A percentile compares a stretch with the other conserved stretches of the same genome.
Evolutionary conservation across 1,140 invertebrate genomes (phyloP).

Genomic region (Tachypleus tridentatus): DNA sequence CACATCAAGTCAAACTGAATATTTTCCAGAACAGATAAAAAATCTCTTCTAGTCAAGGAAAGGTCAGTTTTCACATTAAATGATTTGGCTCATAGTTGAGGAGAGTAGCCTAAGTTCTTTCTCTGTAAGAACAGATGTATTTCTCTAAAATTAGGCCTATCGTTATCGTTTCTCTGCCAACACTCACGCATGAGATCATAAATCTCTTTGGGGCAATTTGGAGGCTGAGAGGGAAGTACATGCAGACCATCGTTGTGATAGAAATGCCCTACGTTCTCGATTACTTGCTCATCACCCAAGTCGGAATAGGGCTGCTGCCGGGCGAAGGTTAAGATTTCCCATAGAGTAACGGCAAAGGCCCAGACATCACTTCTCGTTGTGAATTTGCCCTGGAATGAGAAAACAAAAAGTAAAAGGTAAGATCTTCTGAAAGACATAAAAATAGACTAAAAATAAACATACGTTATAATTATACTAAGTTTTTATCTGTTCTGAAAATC

Average conservation of each 20-base stretch:
- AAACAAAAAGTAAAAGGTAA: constrained; percentile 19
- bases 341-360: constrained; percentile 77
- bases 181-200: constrained; percentile 89
- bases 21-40: too few species aligned
- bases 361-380: constrained; percentile 76
- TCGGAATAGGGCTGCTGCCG: constrained; percentile 68
- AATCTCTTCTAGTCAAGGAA: too few species aligned
- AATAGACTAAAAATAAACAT: too few species aligned
- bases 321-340: constrained; percentile 78
- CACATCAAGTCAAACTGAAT: too few species aligned
- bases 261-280: constrained; percentile 59
- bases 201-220: constrained; percentile 76
- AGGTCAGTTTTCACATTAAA: too few species aligned
- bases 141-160: constrained; percentile 78
- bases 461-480: too few species aligned
- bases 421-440: too few species aligned
- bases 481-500: too few species aligned
- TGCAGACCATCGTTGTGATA: constrained; percentile 51
- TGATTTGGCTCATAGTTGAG: constrained; percentile 15
- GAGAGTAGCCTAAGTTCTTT: constrained; percentile 65
- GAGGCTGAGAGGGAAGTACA: constrained; percentile 52
- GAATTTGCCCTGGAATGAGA: constrained; percentile 56
- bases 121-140: constrained; percentile 82
- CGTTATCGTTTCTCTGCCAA: constrained; percentile 72
- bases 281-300: constrained; percentile 59